phyloP scores from a whole-genome alignment of 1,140 invertebrate genomes.

The Aphelinus atriplicis region DNA sequence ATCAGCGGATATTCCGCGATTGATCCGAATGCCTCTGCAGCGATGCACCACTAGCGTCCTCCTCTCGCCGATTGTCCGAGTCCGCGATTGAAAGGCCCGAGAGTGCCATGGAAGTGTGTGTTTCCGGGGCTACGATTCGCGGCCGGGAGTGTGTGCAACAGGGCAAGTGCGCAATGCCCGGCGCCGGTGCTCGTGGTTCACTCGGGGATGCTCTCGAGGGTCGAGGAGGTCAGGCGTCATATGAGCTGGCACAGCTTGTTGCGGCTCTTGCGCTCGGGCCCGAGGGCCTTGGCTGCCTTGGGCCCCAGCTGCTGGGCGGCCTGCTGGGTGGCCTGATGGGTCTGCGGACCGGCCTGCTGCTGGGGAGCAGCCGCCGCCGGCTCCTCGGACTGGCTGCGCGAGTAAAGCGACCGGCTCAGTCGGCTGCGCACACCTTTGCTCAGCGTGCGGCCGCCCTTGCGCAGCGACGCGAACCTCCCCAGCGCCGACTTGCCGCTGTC shows the following conservation, averaged over 20 bases:
- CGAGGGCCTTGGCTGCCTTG: constrained; percentile 58
- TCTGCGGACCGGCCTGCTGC: background rate
- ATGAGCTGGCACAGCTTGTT: constrained; percentile 64
- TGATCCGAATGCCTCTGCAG: too few relatives aligned
- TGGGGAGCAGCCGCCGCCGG: constrained; percentile 22
- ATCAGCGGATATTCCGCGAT: too few relatives aligned
- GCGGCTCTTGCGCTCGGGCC: constrained; percentile 61
- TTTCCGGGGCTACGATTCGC: too few relatives aligned
- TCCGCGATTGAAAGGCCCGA: too few relatives aligned
- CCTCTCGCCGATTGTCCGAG: too few relatives aligned
- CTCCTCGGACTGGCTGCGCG: constrained; percentile 63
- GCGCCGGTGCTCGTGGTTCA: constrained; percentile 38
- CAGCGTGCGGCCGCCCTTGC: constrained; percentile 64
- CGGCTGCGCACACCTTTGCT: constrained; percentile 60
- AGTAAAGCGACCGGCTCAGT: constrained; percentile 68
- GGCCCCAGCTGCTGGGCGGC: constrained; percentile 29
- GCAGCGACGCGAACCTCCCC: constrained; percentile 67
- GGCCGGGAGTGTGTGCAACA: too few relatives aligned
- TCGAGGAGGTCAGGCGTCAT: constrained; percentile 63
- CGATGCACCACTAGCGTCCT: too few relatives aligned
- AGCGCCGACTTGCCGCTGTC: constrained; percentile 64
- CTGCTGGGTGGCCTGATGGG: background rate
- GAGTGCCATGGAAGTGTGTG: too few relatives aligned
- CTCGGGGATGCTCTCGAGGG: constrained; percentile 64
- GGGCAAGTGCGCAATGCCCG: too few relatives aligned